A percentile compares a stretch with the other conserved stretches of the same genome.
Conservation (phyloP, 2,888 invertebrate species). For the Drosophila flavopinicola region DNA sequence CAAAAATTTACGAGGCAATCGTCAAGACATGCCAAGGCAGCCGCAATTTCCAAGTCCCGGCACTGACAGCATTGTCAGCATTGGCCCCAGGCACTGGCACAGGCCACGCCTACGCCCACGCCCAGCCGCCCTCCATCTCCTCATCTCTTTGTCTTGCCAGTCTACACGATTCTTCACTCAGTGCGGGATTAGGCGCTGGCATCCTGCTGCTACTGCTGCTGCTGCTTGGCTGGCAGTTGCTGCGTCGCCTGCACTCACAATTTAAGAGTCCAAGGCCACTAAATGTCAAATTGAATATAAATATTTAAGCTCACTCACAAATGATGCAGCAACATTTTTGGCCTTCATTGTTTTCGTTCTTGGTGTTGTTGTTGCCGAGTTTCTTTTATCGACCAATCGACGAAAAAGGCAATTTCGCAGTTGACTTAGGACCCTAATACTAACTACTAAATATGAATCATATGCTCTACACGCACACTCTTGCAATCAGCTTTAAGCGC, state of each 20-base stretch:
- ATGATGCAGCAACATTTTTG: conserved; percentile 63
- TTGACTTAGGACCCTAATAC: conserved; percentile 71
- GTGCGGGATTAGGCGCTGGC: conserved; percentile 31
- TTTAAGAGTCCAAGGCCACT: conserved; percentile 53
- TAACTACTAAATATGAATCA: conserved; percentile 61
- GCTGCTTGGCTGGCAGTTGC: conserved; percentile 6
- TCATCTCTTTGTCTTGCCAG: conserved; percentile 6
- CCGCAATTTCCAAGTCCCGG: conserved; percentile 18
- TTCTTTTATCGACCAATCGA: conserved; percentile 57
- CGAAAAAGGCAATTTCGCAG: conserved; percentile 60
- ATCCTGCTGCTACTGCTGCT: conserved; percentile 11
- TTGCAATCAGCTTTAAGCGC: conserved; percentile 14
- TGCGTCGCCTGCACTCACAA: conserved; percentile 41
- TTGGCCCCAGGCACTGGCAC: conserved; percentile 24
- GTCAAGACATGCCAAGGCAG: conserved; percentile 56
- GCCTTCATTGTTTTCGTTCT: conserved; percentile 18
- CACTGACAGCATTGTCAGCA: conserved; percentile 59
- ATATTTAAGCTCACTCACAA: conserved; percentile 59
- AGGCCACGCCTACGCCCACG: not conserved
- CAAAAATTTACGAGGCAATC: conserved; percentile 63
- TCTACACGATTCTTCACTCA: conserved; percentile 32
- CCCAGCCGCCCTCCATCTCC: not conserved
- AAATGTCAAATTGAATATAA: conserved; percentile 74
- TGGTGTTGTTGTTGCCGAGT: conserved; percentile 16
- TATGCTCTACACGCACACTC: not conserved